A percentile compares a stretch with the other conserved stretches of the same genome.
phyloP scores from a whole-genome alignment of 2,113 vertebrate species.

The Etheostoma cragini region DNA sequence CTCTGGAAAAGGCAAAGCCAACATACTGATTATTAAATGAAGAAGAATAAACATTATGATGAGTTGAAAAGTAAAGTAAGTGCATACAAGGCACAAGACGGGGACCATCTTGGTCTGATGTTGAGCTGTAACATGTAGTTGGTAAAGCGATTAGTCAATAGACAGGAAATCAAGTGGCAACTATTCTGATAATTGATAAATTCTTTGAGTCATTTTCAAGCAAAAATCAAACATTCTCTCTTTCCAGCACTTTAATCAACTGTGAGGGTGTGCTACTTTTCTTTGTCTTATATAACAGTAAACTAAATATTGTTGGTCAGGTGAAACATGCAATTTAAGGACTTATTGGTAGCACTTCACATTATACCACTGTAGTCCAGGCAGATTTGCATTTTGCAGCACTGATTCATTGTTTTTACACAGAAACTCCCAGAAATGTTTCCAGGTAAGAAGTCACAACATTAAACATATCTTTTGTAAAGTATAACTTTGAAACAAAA shows the following conservation, averaged over 20 bases:
- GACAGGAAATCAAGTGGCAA: neutral
- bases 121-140: neutral
- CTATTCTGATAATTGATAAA: neutral
- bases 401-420: no score
- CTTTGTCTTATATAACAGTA: neutral
- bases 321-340: neutral
- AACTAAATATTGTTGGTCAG: neutral
- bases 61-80: neutral
- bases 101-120: neutral
- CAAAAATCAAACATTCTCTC: neutral
- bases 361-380: no score
- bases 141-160: neutral
- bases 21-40: neutral
- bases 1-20: slow-evolving; percentile 65
- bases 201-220: neutral
- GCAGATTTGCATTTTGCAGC: no score
- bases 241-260: no score
- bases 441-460: no score
- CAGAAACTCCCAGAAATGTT: no score
- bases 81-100: neutral
- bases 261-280: neutral
- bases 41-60: neutral
- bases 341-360: no score
- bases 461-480: no score
- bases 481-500: no score